A percentile compares a stretch with the other conserved stretches of the same genome.
Evolutionary conservation across 1,140 invertebrate genomes (phyloP).

Genomic region (Meteorus sp.): DNA sequence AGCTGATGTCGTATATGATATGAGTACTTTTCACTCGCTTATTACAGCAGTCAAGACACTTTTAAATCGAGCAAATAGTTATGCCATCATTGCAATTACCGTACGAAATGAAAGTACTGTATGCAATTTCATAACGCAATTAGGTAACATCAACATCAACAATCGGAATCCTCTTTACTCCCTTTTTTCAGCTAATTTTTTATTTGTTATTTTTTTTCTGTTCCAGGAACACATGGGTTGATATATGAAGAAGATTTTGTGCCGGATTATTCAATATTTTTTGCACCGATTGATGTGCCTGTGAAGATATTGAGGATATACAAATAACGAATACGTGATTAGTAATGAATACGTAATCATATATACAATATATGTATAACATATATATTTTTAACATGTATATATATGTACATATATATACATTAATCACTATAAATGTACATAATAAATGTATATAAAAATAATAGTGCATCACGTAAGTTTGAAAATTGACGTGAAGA

Average conservation of each 20-base stretch:
- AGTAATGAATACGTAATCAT: too few relatives aligned
- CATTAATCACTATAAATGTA: conserved; percentile 9
- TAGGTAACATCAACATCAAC: conserved; percentile 42
- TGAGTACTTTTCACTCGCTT: conserved; percentile 49
- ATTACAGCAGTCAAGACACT: conserved; percentile 49
- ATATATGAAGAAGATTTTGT: conserved; percentile 38
- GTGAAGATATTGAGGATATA: conserved; percentile 47
- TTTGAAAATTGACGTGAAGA: conserved; percentile 4
- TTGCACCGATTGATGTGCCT: conserved; percentile 36
- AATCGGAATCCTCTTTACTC: not conserved
- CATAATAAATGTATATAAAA: conserved; percentile 1
- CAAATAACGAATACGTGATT: conserved; percentile 15
- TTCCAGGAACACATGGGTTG: conserved; percentile 41
- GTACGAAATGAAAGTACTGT: conserved; percentile 59
- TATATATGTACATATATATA: too few relatives aligned
- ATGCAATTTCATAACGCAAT: conserved; percentile 47
- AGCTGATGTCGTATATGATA: conserved; percentile 62
- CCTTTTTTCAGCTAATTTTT: not conserved
- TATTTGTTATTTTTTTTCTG: conserved; percentile 31
- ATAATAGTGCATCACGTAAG: conserved; percentile 7
- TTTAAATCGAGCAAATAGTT: conserved; percentile 36
- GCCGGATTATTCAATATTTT: conserved; percentile 30
- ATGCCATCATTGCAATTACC: conserved; percentile 57
- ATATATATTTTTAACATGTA: too few relatives aligned
- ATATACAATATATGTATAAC: too few relatives aligned